Percentiles rank a stretch among this genome's conserved stretches.
These are phyloP conservation scores for Ammodramus savannarum DNA, from an alignment of 2,113 vertebrate species.

Conservation along the genomic window DNA sequence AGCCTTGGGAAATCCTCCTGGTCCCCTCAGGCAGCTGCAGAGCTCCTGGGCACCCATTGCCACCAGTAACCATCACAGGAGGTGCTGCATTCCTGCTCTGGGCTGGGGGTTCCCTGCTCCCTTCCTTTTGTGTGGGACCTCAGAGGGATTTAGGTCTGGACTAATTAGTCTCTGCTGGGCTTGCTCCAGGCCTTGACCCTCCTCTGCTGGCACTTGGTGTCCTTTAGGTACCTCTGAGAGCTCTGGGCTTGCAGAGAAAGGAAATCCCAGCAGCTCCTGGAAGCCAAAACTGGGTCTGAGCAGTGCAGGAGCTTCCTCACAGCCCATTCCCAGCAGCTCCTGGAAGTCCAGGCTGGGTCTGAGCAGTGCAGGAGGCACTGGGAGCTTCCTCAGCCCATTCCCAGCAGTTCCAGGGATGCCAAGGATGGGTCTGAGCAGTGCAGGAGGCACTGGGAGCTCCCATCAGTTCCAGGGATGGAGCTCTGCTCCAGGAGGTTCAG, in stretches of 20 bases:
- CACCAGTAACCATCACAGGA: background rate
- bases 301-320: background rate
- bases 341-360: background rate
- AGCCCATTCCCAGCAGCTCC: background rate
- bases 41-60: background rate
- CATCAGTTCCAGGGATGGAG: background rate
- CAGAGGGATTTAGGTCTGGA: background rate
- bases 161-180: background rate
- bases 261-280: background rate
- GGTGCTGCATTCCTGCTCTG: background rate
- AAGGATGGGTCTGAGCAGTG: background rate
- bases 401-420: background rate
- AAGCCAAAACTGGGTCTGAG: background rate
- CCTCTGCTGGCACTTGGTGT: background rate
- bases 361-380: background rate
- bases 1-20: background rate
- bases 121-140: rapidly evolving
- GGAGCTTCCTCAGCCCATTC: too few relatives aligned
- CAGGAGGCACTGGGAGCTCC: background rate
- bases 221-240: background rate
- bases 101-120: background rate
- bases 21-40: background rate
- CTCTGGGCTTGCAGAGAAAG: background rate
- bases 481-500: background rate
- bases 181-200: background rate